Evolutionary conservation across 1,140 invertebrate genomes (phyloP).

Genomic region (Nephotettix cincticeps): DNA sequence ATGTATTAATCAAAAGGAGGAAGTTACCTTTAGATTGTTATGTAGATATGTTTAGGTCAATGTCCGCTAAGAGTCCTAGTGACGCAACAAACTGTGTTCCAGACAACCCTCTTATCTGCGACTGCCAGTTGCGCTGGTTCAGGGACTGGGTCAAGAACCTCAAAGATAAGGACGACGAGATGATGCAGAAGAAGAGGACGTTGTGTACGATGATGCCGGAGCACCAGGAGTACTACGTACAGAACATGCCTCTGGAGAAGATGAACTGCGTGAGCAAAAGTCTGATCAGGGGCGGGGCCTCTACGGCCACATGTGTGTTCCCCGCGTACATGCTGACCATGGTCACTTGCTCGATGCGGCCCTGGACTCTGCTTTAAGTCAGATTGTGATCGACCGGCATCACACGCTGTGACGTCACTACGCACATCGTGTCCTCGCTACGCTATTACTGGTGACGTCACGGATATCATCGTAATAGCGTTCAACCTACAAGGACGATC

Average conservation of each 20-base stretch:
- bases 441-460: no score
- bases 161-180: slow-evolving; percentile 75
- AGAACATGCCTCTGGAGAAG: slow-evolving; percentile 73
- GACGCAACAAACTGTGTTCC: no score
- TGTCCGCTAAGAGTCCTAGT: no score
- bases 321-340: not conserved
- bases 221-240: slow-evolving; percentile 76
- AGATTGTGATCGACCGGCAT: no score
- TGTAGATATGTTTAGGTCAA: no score
- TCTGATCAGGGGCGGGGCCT: not conserved
- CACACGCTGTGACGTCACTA: no score
- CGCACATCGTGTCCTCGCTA: no score
- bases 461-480: no score
- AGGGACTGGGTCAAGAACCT: slow-evolving; percentile 72
- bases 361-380: no score
- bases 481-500: no score
- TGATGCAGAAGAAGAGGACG: slow-evolving; percentile 81
- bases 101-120: slow-evolving; percentile 88
- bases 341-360: not conserved
- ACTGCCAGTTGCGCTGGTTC: slow-evolving; percentile 84
- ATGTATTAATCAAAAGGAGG: no score
- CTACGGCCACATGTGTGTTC: not conserved
- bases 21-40: no score
- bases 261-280: slow-evolving; percentile 62
- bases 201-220: slow-evolving; percentile 41